Evolutionary conservation across 2,797 vertebrate genomes (phyloP).

Genomic region (Clarias pachynema): DNA sequence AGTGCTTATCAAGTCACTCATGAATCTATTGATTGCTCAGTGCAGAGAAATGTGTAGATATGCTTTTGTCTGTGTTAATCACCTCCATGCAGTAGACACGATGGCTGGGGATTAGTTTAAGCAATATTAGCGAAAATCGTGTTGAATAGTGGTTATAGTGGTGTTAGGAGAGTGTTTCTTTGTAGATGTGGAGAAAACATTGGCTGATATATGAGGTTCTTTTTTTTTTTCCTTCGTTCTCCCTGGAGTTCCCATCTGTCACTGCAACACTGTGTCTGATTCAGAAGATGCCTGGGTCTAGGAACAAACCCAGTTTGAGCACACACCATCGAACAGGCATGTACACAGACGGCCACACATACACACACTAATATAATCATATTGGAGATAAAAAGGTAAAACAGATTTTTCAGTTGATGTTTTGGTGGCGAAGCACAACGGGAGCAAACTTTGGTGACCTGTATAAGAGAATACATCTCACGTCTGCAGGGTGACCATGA

Average conservation of each 20-base stretch:
- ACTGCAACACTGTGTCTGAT: constrained; percentile 49
- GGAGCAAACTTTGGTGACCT: background rate
- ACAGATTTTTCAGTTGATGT: background rate
- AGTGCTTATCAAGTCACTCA: background rate
- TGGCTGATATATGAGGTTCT: constrained; percentile 45
- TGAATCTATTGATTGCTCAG: background rate
- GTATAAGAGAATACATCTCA: too few relatives aligned
- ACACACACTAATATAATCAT: background rate
- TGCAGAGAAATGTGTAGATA: background rate
- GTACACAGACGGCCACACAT: constrained; percentile 5
- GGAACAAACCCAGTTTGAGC: constrained; percentile 46
- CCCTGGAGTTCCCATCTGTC: constrained; percentile 62
- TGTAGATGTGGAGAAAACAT: constrained; percentile 47
- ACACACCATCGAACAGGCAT: constrained; percentile 20
- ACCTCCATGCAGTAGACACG: background rate
- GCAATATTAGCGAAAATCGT: background rate
- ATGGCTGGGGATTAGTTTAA: background rate
- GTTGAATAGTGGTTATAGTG: constrained; percentile 2
- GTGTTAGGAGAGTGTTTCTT: background rate
- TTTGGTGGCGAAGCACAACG: background rate
- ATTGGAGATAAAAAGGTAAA: background rate
- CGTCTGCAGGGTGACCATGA: background rate
- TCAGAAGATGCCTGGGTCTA: constrained; percentile 54
- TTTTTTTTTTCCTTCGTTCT: constrained; percentile 41
- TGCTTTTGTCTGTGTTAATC: background rate